These are phyloP conservation scores for Coelopa pilipes DNA, from an alignment of 2,888 invertebrate species.

Conservation along the genomic window DNA sequence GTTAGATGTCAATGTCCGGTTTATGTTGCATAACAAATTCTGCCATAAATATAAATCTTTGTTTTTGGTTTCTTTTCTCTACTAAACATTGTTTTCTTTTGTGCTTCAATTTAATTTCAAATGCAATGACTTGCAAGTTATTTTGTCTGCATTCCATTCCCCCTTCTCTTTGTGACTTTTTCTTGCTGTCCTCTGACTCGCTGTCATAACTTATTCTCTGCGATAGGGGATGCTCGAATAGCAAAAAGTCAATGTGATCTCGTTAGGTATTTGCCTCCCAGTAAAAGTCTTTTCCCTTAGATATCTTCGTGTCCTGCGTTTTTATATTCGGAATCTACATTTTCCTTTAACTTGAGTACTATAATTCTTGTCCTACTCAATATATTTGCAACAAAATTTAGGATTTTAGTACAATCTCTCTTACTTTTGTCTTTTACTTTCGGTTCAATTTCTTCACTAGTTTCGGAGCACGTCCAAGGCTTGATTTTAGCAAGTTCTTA, in stretches of 20 bases:
- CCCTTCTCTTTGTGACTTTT: background rate
- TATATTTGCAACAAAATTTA: no score
- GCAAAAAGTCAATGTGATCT: conserved; percentile 20
- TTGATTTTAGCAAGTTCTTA: background rate
- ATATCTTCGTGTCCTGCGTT: background rate
- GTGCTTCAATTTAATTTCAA: conserved; percentile 3
- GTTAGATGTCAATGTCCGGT: no score
- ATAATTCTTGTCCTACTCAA: background rate
- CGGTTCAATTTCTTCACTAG: no score
- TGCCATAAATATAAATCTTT: conserved; percentile 6
- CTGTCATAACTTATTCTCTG: conserved; percentile 24
- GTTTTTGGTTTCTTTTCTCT: background rate
- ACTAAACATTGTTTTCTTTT: background rate
- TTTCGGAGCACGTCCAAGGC: no score
- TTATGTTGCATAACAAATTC: no score
- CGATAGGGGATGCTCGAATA: background rate
- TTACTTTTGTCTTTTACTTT: no score
- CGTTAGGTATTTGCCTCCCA: conserved; percentile 7
- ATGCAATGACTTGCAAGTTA: conserved; percentile 15
- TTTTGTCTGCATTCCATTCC: background rate
- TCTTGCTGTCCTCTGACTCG: background rate
- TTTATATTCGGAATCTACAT: background rate
- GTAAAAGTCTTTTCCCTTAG: background rate
- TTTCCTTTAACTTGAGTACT: background rate
- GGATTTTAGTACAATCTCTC: no score